Base-by-base conservation (phyloP, 2,113 vertebrate genomes). In the Zapornia atra region DNA sequence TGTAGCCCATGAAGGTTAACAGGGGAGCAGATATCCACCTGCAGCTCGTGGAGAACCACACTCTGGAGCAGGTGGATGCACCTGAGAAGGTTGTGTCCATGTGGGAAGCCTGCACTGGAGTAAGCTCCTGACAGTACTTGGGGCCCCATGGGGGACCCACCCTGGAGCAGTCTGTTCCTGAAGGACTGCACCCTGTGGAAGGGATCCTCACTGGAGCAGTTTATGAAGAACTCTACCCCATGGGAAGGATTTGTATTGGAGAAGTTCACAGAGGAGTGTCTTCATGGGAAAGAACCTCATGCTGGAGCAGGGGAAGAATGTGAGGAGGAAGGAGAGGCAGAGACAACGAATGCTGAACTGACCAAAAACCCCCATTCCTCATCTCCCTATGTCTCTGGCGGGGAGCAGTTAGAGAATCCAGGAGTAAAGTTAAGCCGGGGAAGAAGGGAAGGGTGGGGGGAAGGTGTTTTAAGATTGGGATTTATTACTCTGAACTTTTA, bases 61-160 rank as follows among this genome's bases (percentile, higher is more conserved):
- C 1, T 1, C 17, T 2, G 2, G 66, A 60, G 54, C 17, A 40
- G 29, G 10, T 21, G 28, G 34, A 28, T 82, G 28, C 44, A 46
- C 21, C 42, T 1, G 2, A 82, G 29, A 22, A 50, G 22, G 13
- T 29, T 60, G 36, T 42, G 19, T 24, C 25, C 5, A 34, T 3
- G 4, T 17, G 54, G 34, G 11, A 3, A 57, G 51, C 4, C 48
- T 2, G 1, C 1, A 5, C 53, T 48, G 26, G 25, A 44, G 15
- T 53, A 69, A 20, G 26, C 5, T 48, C n/a, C 40, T 68, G 26
- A 9, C 15, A 81, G 7, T 19, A 50, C 28, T 65, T 28, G 29
- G 20, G 31, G 4, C 18, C 22, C 17, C 12, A 2, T 29, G 18
- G 25, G 18, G 36, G 36, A 63, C 11, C 11, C 24, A 36, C 5